Conservation (phyloP, 1,140 invertebrate species). For the Drosophila ambigua region DNA sequence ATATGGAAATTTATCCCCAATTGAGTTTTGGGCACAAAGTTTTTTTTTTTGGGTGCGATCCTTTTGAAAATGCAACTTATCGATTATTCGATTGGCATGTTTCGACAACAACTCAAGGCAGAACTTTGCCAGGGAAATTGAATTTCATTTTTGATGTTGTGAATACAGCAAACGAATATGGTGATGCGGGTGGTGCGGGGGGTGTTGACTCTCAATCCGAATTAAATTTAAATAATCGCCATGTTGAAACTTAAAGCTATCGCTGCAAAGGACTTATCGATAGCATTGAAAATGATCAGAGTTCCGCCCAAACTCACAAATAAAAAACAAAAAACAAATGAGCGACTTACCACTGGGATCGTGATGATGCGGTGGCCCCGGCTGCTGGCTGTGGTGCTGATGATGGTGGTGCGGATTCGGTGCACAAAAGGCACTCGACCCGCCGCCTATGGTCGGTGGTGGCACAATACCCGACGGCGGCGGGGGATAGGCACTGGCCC, state of each 20-base stretch:
- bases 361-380: slow-evolving; percentile 67
- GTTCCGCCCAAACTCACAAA: not conserved
- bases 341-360: slow-evolving; percentile 75
- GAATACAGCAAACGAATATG: too few species aligned
- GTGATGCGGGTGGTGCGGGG: too few species aligned
- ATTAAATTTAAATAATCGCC: too few species aligned
- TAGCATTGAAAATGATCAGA: too few species aligned
- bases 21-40: slow-evolving; percentile 8
- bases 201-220: too few species aligned
- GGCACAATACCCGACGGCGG: slow-evolving; percentile 48
- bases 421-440: slow-evolving; percentile 78
- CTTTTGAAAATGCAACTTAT: slow-evolving; percentile 3
- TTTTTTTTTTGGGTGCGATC: too few species aligned
- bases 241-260: too few species aligned
- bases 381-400: slow-evolving; percentile 62
- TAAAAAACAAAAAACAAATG: not conserved
- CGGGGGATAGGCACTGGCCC: slow-evolving; percentile 66
- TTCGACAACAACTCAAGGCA: too few species aligned
- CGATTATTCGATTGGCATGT: slow-evolving; percentile 17
- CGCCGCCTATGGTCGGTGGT: slow-evolving; percentile 66
- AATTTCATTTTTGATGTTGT: too few species aligned
- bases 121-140: too few species aligned
- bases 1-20: slow-evolving; percentile 9
- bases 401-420: slow-evolving; percentile 76
- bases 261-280: too few species aligned